A percentile compares a stretch with the other conserved stretches of the same genome.
These are phyloP conservation scores for Ciona savignyi DNA, from an alignment of 23 tunicate species.

Conservation along the genomic window DNA sequence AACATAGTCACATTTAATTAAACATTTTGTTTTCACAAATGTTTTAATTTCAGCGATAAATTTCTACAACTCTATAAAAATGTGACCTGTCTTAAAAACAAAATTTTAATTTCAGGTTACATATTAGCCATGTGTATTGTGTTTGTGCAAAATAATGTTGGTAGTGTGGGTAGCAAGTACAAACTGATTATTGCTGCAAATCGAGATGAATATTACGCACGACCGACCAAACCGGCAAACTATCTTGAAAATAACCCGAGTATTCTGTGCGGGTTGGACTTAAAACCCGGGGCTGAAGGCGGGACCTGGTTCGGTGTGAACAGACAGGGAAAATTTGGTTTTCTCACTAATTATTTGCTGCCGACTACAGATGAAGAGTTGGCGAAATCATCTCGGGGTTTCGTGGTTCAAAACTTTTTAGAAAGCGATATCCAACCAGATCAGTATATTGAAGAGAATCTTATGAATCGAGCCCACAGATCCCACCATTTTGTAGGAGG, in stretches of 20 bases:
- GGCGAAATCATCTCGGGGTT: conserved; percentile 22
- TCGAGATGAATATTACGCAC: no score
- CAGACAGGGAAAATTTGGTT: conserved; percentile 60
- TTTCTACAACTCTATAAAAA: conserved; percentile 29
- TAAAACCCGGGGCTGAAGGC: conserved; percentile 32
- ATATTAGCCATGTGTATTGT: no score
- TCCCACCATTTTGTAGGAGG: no score
- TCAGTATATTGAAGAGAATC: conserved; percentile 22
- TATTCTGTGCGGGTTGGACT: no score
- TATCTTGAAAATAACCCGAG: conserved; percentile 3
- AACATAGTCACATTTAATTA: no score
- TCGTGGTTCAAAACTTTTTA: conserved; percentile 47
- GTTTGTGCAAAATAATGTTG: no score
- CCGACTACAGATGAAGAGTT: not conserved
- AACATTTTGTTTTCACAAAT: no score
- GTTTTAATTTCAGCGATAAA: no score
- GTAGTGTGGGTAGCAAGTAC: no score
- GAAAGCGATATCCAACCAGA: not conserved
- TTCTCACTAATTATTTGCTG: conserved; percentile 39
- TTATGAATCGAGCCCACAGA: conserved; percentile 9
- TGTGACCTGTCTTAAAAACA: conserved; percentile 7
- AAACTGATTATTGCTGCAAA: no score
- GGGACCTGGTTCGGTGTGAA: conserved; percentile 87
- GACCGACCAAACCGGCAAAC: no score
- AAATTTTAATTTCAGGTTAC: conserved; percentile 55